Conservation (phyloP, 2,113 vertebrate genomes). For the Mormoops blainvillei region DNA sequence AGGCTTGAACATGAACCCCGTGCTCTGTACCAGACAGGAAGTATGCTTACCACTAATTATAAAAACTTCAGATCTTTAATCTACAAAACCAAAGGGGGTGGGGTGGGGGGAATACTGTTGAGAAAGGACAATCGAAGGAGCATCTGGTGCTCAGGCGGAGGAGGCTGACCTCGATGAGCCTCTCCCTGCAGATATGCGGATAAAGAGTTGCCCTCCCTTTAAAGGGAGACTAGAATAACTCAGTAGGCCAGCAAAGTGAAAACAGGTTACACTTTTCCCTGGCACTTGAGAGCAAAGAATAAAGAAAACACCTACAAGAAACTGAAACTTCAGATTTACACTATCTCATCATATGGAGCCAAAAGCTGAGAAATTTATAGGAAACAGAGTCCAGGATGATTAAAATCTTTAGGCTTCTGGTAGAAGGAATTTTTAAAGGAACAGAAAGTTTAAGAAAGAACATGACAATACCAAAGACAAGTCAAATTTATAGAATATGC, state of each 20-base stretch:
- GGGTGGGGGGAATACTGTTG: background rate
- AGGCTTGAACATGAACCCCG: background rate
- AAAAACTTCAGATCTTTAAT: background rate
- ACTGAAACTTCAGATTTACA: background rate
- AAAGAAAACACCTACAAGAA: background rate
- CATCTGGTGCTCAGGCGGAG: background rate
- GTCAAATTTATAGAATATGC: background rate
- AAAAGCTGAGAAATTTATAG: background rate
- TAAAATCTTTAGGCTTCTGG: background rate
- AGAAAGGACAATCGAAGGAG: background rate
- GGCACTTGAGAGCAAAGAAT: background rate
- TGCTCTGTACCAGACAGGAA: background rate
- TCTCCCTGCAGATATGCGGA: background rate
- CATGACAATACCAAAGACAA: background rate
- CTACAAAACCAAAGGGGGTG: background rate
- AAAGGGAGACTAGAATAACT: background rate
- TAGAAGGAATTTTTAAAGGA: background rate
- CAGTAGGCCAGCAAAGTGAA: background rate
- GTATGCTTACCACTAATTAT: background rate
- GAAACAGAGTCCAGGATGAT: background rate
- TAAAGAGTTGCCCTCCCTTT: background rate
- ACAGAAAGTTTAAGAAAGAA: background rate
- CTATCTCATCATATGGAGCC: background rate
- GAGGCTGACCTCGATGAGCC: background rate
- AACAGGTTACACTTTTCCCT: background rate